phyloP scores from a whole-genome alignment of 2,888 invertebrate species.

The Tenthredo mesomela region DNA sequence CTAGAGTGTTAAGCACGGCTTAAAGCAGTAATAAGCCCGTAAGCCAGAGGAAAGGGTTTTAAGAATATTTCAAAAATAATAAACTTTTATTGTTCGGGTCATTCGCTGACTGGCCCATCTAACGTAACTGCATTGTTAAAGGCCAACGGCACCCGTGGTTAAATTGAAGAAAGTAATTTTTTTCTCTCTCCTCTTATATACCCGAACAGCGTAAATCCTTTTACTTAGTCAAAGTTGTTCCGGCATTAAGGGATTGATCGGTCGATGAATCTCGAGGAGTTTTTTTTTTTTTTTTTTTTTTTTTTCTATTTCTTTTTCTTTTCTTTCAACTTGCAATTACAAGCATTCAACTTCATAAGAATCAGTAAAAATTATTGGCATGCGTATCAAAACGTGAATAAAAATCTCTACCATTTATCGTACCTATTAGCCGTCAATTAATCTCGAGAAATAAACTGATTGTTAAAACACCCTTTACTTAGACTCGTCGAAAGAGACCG shows the following conservation, averaged over 20 bases:
- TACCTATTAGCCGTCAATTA: neutral
- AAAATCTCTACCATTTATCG: neutral
- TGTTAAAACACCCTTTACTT: slow-evolving; percentile 9
- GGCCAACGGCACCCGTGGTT: slow-evolving; percentile 32
- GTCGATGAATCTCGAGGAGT: neutral
- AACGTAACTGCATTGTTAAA: slow-evolving; percentile 46
- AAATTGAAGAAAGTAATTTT: slow-evolving; percentile 39
- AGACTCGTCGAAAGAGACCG: slow-evolving; percentile 8
- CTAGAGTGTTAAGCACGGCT: slow-evolving; percentile 41
- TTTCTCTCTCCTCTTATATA: neutral
- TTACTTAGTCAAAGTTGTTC: neutral
- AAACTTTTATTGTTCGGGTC: slow-evolving; percentile 48
- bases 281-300: slow-evolving; percentile 2
- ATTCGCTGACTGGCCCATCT: slow-evolving; percentile 32
- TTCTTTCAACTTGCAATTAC: neutral
- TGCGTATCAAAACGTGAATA: neutral
- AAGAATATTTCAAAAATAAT: slow-evolving; percentile 43
- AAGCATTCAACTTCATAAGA: neutral
- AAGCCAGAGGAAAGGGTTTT: slow-evolving; percentile 44
- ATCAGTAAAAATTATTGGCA: neutral
- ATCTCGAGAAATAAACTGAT: neutral
- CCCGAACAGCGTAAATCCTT: neutral
- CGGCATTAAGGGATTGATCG: neutral
- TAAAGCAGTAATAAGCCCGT: slow-evolving; percentile 46
- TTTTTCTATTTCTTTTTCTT: neutral